Percentiles rank a stretch among this genome's conserved stretches.
Conservation (phyloP, 2,797 vertebrate genomes). For the Chrosomus eos region DNA sequence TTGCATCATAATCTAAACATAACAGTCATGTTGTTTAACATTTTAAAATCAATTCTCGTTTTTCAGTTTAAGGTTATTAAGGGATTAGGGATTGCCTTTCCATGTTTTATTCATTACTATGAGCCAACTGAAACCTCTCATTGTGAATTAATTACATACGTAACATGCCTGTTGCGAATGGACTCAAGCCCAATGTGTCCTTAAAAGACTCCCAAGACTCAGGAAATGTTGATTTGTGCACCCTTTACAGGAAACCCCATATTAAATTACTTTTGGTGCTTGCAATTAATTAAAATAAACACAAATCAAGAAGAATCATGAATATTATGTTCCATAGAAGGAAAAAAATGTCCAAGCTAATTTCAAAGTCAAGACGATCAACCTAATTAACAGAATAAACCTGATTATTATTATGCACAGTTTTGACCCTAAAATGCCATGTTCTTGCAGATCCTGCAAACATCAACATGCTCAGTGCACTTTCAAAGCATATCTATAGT, state of each 20-base stretch:
- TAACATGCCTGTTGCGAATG: conserved; percentile 25
- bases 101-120: conserved; percentile 43
- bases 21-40: background rate
- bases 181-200: conserved; percentile 10
- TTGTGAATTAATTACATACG: conserved; percentile 51
- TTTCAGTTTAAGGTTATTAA: conserved; percentile 14
- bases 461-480: background rate
- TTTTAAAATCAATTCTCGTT: background rate
- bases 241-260: background rate
- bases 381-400: background rate
- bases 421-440: background rate
- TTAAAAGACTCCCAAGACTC: conserved; percentile 19
- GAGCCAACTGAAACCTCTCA: conserved; percentile 49
- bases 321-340: background rate
- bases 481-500: background rate
- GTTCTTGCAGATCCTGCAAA: background rate
- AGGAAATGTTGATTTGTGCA: background rate
- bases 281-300: background rate
- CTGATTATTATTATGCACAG: background rate
- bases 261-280: background rate
- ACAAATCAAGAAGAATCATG: background rate
- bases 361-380: background rate
- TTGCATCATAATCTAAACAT: background rate
- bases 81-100: conserved; percentile 2
- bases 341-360: background rate